phyloP scores from a whole-genome alignment of 2,888 invertebrate species.

The Trichogramma dendrolimi region DNA sequence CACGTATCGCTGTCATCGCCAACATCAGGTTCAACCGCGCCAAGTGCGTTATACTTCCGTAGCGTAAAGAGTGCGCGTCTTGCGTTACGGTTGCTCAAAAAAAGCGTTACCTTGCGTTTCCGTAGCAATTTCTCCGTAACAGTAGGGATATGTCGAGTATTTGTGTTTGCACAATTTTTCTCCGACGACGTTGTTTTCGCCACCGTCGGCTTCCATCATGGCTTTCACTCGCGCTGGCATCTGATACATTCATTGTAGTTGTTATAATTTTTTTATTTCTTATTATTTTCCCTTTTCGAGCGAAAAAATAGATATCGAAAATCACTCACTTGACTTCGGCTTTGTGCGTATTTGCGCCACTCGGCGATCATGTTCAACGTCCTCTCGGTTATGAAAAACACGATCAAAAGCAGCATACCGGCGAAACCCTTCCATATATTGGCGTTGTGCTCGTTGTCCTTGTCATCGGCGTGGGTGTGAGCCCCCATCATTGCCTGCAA shows the following conservation, averaged over 20 bases:
- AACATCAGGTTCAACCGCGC: too few species aligned
- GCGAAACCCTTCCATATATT: conserved; percentile 84
- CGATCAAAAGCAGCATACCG: conserved; percentile 75
- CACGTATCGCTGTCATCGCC: too few species aligned
- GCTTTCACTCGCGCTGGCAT: conserved; percentile 69
- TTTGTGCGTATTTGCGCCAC: conserved; percentile 73
- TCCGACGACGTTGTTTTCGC: conserved; percentile 54
- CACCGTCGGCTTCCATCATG: conserved; percentile 64
- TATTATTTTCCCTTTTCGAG: background rate
- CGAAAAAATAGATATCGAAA: background rate
- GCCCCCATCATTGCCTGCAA: background rate
- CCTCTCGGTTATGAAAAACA: conserved; percentile 87
- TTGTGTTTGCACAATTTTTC: conserved; percentile 80
- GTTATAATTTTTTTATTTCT: background rate
- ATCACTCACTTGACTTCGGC: conserved; percentile 60
- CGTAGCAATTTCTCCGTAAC: conserved; percentile 78
- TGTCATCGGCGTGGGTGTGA: conserved; percentile 32
- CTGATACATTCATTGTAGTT: conserved; percentile 33
- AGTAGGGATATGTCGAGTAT: conserved; percentile 84
- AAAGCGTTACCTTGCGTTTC: conserved; percentile 60
- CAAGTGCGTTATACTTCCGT: background rate
- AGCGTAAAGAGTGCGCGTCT: too few species aligned
- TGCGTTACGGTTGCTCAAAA: background rate
- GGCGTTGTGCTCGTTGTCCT: conserved; percentile 57
- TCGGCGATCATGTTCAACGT: conserved; percentile 74